A percentile compares a stretch with the other conserved stretches of the same genome.
Evolutionary conservation across 2,888 invertebrate genomes (phyloP).

Genomic region (Panopea generosa): DNA sequence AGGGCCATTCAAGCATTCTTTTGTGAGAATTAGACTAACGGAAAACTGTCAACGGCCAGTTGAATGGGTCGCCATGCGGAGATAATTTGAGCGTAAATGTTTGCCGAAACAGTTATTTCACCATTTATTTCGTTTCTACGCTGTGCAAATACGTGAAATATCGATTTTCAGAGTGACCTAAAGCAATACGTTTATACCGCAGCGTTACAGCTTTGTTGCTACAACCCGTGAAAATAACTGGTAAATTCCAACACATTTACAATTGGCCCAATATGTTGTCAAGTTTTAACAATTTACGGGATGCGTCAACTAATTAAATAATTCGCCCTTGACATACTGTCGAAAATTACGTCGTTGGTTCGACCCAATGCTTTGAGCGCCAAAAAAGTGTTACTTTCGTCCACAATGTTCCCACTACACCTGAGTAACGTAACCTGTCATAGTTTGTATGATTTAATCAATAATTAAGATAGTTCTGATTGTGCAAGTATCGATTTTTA

Average conservation of each 20-base stretch:
- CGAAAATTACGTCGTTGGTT: conserved; percentile 10
- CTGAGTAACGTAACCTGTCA: no score
- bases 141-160: no score
- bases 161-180: no score
- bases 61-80: conserved; percentile 45
- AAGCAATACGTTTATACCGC: no score
- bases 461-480: no score
- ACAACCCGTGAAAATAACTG: not conserved
- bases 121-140: conserved; percentile 15
- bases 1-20: conserved; percentile 20
- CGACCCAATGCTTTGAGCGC: not conserved
- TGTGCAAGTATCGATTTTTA: no score
- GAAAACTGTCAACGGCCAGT: conserved; percentile 41
- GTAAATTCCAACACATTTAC: conserved; percentile 20
- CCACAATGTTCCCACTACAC: no score
- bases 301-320: conserved; percentile 21
- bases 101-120: conserved; percentile 56
- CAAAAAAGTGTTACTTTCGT: no score
- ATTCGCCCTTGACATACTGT: conserved; percentile 11
- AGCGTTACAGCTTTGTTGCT: no score
- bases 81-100: conserved; percentile 60
- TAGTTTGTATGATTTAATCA: no score
- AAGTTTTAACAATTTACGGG: conserved; percentile 1
- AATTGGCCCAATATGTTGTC: conserved; percentile 19
- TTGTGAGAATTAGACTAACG: conserved; percentile 47